Evolutionary conservation across 2,888 invertebrate genomes (phyloP).

Genomic region (Hermaeophaga mercurialis): DNA sequence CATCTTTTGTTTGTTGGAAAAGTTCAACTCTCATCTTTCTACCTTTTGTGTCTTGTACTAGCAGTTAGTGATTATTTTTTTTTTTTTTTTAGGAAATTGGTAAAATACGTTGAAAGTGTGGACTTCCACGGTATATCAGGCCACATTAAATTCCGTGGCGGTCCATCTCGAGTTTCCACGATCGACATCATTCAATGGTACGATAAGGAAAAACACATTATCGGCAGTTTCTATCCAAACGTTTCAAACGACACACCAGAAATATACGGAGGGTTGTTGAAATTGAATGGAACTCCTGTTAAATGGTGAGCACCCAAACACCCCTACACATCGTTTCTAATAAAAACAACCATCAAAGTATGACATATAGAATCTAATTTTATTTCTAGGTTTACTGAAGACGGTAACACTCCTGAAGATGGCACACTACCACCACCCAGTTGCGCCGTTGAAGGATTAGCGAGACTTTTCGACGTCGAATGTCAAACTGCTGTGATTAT

Average conservation of each 20-base stretch:
- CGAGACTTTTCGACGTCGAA: constrained; percentile 68
- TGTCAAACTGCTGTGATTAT: constrained; percentile 77
- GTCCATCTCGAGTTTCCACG: constrained; percentile 68
- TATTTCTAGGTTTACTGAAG: constrained; percentile 65
- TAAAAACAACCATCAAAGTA: neutral
- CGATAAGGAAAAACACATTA: constrained; percentile 56
- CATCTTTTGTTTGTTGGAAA: neutral
- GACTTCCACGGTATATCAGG: constrained; percentile 79
- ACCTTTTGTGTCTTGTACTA: too few relatives aligned
- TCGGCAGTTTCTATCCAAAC: constrained; percentile 67
- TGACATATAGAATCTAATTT: too few relatives aligned
- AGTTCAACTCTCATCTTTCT: neutral
- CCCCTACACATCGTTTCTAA: neutral
- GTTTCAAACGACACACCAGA: constrained; percentile 57
- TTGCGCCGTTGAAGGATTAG: constrained; percentile 73
- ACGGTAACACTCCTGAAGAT: constrained; percentile 69
- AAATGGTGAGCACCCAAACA: constrained; percentile 23
- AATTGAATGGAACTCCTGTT: constrained; percentile 63
- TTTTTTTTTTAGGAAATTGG: constrained; percentile 60
- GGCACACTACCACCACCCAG: constrained; percentile 64
- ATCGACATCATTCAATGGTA: constrained; percentile 68
- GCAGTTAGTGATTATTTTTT: too few relatives aligned
- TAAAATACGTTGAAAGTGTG: constrained; percentile 66
- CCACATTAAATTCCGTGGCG: constrained; percentile 69
- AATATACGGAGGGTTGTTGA: constrained; percentile 61